These are phyloP conservation scores for Taeniopygia guttata DNA, from an alignment of 2,797 vertebrate genomes.

Conservation along the genomic window DNA sequence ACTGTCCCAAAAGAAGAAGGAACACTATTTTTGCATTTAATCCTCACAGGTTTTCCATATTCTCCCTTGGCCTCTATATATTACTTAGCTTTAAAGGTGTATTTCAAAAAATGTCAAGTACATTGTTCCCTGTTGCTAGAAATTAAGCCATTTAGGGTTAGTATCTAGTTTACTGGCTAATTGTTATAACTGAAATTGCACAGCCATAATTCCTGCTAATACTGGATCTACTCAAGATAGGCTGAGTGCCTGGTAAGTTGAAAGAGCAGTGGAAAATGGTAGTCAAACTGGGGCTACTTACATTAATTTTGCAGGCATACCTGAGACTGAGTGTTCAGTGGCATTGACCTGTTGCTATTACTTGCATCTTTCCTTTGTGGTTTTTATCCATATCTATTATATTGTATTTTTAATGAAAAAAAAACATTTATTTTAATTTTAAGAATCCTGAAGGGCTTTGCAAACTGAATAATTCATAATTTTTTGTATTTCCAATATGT, in stretches of 20 bases:
- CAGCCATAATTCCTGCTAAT: background rate
- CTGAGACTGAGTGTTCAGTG: background rate
- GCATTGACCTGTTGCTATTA: background rate
- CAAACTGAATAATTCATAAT: background rate
- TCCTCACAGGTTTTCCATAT: background rate
- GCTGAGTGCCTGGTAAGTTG: background rate
- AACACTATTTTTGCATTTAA: background rate
- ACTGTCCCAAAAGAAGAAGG: background rate
- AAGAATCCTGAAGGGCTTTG: background rate
- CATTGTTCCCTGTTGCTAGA: background rate
- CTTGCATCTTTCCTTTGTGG: background rate
- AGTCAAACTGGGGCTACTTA: background rate
- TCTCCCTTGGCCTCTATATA: background rate
- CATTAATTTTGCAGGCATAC: background rate
- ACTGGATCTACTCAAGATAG: background rate
- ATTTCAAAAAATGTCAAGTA: background rate
- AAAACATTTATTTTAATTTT: background rate
- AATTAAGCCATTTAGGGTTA: background rate
- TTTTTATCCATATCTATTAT: background rate
- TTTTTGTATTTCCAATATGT: background rate
- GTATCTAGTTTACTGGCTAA: background rate
- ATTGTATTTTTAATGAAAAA: background rate
- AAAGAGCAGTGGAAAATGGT: background rate
- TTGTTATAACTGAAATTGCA: background rate
- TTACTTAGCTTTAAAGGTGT: background rate